Percentiles rank a stretch among this genome's conserved stretches.
phyloP scores from a whole-genome alignment of 2,888 invertebrate genomes.

The Pristionchus entomophagus region DNA sequence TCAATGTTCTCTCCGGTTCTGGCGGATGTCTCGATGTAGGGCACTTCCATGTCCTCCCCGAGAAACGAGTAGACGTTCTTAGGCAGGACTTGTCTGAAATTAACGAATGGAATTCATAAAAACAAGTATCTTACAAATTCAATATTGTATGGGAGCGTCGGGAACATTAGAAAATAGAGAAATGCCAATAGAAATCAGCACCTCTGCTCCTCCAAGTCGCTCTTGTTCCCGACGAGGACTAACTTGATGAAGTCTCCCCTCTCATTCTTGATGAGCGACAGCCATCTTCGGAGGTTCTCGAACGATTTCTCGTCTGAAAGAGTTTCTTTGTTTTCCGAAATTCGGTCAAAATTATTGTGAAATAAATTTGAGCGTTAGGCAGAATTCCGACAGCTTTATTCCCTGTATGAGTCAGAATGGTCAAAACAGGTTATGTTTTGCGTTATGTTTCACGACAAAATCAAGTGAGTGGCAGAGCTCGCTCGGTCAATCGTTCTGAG shows the following conservation, averaged over 20 bases:
- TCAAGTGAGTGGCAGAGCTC: no score
- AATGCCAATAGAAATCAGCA: no score
- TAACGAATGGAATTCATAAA: background rate
- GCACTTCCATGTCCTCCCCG: constrained; percentile 50
- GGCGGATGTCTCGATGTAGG: constrained; percentile 63
- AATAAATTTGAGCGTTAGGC: background rate
- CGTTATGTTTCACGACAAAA: background rate
- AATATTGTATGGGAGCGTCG: no score
- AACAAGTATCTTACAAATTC: no score
- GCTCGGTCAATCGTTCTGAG: no score
- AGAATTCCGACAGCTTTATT: background rate
- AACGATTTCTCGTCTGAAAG: constrained; percentile 22
- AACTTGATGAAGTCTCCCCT: background rate
- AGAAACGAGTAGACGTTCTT: constrained; percentile 16
- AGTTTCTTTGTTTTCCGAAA: background rate
- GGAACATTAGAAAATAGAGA: no score
- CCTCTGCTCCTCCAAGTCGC: background rate
- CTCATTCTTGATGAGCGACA: constrained; percentile 21
- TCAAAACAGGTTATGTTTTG: no score
- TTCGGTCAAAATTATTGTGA: background rate
- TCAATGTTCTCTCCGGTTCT: constrained; percentile 70
- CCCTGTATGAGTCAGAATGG: background rate
- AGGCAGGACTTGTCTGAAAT: background rate
- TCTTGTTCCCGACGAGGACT: constrained; percentile 41
- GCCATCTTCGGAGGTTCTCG: background rate